Conservation (phyloP, 2,888 invertebrate genomes). For the Leptarthrus brevirostris region DNA sequence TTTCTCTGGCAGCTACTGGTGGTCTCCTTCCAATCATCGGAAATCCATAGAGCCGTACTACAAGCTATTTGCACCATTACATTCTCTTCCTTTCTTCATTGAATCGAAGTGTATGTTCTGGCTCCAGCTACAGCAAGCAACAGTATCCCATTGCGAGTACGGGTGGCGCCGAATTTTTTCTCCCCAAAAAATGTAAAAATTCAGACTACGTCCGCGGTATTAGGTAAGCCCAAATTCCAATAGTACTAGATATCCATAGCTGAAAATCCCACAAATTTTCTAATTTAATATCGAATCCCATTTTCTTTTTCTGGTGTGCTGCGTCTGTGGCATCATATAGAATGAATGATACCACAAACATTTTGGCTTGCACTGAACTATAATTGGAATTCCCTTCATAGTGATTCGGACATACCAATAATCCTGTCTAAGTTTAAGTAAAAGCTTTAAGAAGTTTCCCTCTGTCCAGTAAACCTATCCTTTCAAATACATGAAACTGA, state of each 20-base stretch:
- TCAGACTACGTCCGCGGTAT: neutral
- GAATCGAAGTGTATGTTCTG: neutral
- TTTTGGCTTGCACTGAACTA: too few species aligned
- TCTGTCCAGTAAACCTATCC: too few species aligned
- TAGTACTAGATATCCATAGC: slow-evolving; percentile 14
- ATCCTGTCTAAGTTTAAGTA: too few species aligned
- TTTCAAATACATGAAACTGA: too few species aligned
- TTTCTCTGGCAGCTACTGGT: slow-evolving; percentile 2
- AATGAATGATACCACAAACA: too few species aligned
- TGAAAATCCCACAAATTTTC: slow-evolving; percentile 37
- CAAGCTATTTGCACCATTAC: slow-evolving; percentile 43
- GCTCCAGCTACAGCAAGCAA: neutral
- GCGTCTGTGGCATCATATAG: too few species aligned
- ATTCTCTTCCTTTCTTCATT: slow-evolving; percentile 11
- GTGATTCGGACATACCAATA: too few species aligned
- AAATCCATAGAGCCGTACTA: slow-evolving; percentile 23
- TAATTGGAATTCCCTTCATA: too few species aligned
- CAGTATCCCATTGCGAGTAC: neutral
- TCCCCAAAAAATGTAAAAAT: neutral
- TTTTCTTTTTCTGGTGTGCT: too few species aligned
- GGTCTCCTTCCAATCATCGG: slow-evolving; percentile 21
- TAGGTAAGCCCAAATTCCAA: slow-evolving; percentile 21
- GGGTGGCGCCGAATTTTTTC: neutral
- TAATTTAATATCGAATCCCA: slow-evolving; percentile 40
- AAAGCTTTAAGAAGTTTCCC: too few species aligned